Evolutionary conservation across 1,140 invertebrate species (phyloP).

Genomic region (Paramacrobiotus metropolitanus): DNA sequence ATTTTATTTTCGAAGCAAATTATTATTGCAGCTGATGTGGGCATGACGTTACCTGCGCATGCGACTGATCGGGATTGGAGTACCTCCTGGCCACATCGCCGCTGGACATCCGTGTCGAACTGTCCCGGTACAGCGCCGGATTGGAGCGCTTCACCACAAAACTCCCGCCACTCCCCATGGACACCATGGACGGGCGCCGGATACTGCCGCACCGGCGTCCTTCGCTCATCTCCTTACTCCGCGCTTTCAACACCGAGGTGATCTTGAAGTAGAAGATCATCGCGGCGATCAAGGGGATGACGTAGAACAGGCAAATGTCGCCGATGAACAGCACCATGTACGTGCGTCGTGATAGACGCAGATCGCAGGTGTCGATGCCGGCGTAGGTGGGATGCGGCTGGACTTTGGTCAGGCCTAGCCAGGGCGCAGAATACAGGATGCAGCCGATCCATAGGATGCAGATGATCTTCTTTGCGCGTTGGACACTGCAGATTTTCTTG

Average conservation of each 20-base stretch:
- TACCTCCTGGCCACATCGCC: no score
- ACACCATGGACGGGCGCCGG: no score
- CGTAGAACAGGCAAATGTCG: constrained; percentile 17
- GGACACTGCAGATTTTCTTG: constrained; percentile 19
- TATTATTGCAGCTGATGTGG: no score
- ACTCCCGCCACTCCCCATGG: no score
- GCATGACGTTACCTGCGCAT: no score
- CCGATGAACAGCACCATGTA: constrained; percentile 18
- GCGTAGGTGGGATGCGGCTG: constrained; percentile 7
- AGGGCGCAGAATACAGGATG: constrained; percentile 19
- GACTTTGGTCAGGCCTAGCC: constrained; percentile 20
- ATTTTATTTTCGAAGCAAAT: no score
- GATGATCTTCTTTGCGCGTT: constrained; percentile 18
- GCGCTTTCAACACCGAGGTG: not conserved
- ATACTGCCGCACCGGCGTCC: no score
- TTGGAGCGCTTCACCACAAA: no score
- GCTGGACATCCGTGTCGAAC: no score
- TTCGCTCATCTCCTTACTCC: no score
- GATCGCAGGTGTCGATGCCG: constrained; percentile 13
- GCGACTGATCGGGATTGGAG: no score
- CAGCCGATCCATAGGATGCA: constrained; percentile 18
- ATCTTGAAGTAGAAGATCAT: constrained; percentile 16
- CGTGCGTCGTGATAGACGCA: constrained; percentile 15
- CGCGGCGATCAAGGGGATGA: constrained; percentile 18
- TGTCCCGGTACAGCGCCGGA: no score